A percentile compares a stretch with the other conserved stretches of the same genome.
Conservation (phyloP, 2,113 vertebrate genomes). For the Daboia siamensis region DNA sequence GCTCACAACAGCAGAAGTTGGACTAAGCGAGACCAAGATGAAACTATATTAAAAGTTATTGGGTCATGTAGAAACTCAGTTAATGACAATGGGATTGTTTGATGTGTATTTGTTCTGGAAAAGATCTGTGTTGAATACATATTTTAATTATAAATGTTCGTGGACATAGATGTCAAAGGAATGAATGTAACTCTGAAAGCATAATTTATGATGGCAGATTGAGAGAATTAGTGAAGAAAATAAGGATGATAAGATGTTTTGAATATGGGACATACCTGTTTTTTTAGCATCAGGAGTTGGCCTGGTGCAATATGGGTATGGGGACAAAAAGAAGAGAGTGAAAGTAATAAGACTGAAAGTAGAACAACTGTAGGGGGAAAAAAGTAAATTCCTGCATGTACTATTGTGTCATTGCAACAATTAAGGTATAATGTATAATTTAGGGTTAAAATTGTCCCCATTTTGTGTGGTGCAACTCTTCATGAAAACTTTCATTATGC, state of each 20-base stretch:
- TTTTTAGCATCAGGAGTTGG: neutral
- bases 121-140: neutral
- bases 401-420: neutral
- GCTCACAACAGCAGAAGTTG: too few relatives aligned
- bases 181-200: neutral
- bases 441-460: neutral
- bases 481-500: constrained; percentile 23
- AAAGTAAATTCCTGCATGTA: neutral
- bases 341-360: neutral
- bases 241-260: neutral
- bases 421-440: neutral
- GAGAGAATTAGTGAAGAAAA: neutral
- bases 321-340: neutral
- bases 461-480: neutral
- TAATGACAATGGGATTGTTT: neutral
- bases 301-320: neutral
- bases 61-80: neutral
- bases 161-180: neutral
- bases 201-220: neutral
- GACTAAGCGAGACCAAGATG: neutral
- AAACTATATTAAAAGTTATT: neutral
- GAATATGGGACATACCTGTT: neutral
- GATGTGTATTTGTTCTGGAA: neutral
- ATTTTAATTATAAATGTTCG: neutral
- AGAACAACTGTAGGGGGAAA: neutral